These are phyloP conservation scores for Prolemur simus DNA, from an alignment of 2,113 vertebrate species.

Conservation along the genomic window DNA sequence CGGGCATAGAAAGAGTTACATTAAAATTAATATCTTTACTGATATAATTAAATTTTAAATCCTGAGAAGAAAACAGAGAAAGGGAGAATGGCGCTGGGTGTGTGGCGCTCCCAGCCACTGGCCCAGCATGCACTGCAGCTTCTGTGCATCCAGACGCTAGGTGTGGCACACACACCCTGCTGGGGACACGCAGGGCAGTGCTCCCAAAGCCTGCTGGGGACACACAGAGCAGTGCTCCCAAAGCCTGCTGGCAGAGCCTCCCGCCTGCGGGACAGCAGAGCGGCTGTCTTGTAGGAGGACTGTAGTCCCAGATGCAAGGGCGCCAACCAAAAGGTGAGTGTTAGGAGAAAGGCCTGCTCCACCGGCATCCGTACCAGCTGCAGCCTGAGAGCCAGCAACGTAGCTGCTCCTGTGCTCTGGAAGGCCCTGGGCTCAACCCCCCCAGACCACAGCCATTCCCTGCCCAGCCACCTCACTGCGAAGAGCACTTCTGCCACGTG, in stretches of 20 bases:
- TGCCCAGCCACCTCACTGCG: neutral
- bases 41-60: conserved; percentile 90
- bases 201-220: neutral
- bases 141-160: neutral
- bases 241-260: neutral
- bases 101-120: neutral
- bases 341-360: conserved; percentile 1
- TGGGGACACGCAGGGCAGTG: neutral
- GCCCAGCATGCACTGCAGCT: conserved; percentile 26
- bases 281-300: conserved; percentile 19
- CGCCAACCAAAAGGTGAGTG: neutral
- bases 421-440: conserved; percentile 36
- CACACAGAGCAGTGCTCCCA: neutral
- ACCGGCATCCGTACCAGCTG: neutral
- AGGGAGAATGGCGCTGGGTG: conserved; percentile 59
- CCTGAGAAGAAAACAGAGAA: conserved; percentile 91
- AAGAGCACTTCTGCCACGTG: neutral
- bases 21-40: conserved; percentile 91
- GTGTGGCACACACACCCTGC: neutral
- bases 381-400: neutral
- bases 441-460: neutral
- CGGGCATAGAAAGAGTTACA: conserved; percentile 86
- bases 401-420: rapidly evolving
- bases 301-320: conserved; percentile 23
- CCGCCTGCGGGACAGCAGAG: neutral